These are phyloP conservation scores for Gopherus flavomarginatus DNA, from an alignment of 2,113 vertebrate genomes.

Conservation along the genomic window DNA sequence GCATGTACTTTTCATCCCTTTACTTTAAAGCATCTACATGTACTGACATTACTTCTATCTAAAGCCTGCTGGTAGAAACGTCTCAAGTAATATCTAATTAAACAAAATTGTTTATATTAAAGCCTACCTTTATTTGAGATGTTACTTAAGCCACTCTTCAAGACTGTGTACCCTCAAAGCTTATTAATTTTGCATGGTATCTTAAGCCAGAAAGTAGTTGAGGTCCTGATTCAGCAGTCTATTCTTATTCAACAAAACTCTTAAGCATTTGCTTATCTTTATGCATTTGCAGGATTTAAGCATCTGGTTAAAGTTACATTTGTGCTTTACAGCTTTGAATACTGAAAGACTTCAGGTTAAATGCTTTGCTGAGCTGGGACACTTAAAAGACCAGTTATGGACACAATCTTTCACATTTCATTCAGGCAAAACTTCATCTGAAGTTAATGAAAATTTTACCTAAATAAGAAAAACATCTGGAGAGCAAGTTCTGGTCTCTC, in stretches of 20 bases:
- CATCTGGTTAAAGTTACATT: too few relatives aligned
- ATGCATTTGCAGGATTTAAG: too few relatives aligned
- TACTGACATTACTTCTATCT: not conserved
- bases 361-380: not conserved
- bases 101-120: not conserved
- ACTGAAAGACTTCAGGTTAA: slow-evolving; percentile 13
- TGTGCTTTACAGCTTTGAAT: slow-evolving; percentile 27
- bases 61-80: not conserved
- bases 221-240: not conserved
- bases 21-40: not conserved
- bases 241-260: not conserved
- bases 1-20: not conserved
- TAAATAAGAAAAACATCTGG: too few relatives aligned
- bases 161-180: not conserved
- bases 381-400: not conserved
- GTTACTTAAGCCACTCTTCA: slow-evolving; percentile 8
- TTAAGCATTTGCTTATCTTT: not conserved
- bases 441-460: too few relatives aligned
- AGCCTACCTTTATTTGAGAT: not conserved
- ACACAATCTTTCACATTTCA: not conserved
- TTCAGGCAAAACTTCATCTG: not conserved
- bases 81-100: not conserved
- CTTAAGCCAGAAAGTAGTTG: not conserved
- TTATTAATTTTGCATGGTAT: not conserved
- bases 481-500: too few relatives aligned